Conservation (phyloP, 2,113 vertebrate species). For the Ictalurus punctatus region DNA sequence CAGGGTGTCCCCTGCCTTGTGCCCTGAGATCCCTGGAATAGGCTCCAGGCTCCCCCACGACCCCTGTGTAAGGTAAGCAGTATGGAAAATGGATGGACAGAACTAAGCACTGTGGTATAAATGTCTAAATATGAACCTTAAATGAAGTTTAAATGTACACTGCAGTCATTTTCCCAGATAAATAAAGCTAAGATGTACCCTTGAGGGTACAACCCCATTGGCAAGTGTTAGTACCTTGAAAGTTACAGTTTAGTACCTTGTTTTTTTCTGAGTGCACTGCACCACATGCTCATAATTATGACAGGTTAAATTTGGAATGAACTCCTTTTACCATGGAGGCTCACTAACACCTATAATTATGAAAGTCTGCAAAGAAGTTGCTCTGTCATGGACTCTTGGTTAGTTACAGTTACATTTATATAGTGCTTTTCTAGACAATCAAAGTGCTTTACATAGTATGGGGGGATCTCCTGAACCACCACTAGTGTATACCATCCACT, state of each 20-base stretch:
- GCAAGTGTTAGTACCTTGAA: not conserved
- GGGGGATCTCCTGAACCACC: too few relatives aligned
- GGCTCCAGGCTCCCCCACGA: too few relatives aligned
- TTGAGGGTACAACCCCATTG: not conserved
- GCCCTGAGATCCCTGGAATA: too few relatives aligned
- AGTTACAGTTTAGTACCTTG: not conserved
- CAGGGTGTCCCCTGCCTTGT: too few relatives aligned
- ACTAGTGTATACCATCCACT: too few relatives aligned
- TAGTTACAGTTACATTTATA: too few relatives aligned
- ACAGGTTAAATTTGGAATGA: constrained; percentile 25
- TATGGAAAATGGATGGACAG: too few relatives aligned
- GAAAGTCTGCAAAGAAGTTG: constrained; percentile 17
- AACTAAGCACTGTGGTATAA: not conserved
- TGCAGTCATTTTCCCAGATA: not conserved
- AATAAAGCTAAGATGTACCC: not conserved
- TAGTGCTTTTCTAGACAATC: too few relatives aligned
- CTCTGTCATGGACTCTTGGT: constrained; percentile 9
- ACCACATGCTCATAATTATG: constrained; percentile 26
- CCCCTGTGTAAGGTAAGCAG: too few relatives aligned
- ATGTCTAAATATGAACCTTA: not conserved
- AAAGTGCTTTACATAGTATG: too few relatives aligned
- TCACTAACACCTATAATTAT: constrained; percentile 33
- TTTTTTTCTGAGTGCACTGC: not conserved
- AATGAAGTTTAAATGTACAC: not conserved
- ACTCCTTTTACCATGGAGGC: constrained; percentile 13